Conservation (phyloP, 2,888 invertebrate species). For the Latrodectus elegans region DNA sequence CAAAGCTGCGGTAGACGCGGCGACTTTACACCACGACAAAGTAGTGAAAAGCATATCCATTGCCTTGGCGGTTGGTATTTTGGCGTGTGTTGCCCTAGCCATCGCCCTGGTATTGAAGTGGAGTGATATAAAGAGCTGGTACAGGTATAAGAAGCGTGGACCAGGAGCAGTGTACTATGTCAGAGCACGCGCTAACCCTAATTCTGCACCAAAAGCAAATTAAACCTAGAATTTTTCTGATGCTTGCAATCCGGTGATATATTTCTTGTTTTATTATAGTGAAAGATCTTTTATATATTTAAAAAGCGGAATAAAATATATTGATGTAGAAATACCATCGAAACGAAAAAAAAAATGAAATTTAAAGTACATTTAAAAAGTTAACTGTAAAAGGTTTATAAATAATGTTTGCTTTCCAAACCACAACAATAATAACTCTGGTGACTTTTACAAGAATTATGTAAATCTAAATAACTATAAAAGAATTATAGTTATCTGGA, state of each 20-base stretch:
- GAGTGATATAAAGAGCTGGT: slow-evolving; percentile 57
- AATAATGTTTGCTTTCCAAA: too few species aligned
- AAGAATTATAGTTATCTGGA: too few species aligned
- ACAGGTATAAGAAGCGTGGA: slow-evolving; percentile 31
- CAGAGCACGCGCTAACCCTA: slow-evolving; percentile 55
- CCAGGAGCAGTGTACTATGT: slow-evolving; percentile 68
- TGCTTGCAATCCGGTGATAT: background rate
- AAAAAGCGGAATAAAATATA: too few species aligned
- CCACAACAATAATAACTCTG: too few species aligned
- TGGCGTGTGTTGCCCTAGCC: slow-evolving; percentile 36
- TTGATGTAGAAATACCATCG: too few species aligned
- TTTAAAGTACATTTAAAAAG: too few species aligned
- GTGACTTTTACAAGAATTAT: too few species aligned
- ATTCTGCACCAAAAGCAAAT: background rate
- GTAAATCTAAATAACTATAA: too few species aligned
- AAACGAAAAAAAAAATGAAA: too few species aligned
- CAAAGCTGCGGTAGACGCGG: background rate
- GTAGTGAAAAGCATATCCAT: slow-evolving; percentile 40
- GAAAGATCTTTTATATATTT: too few species aligned
- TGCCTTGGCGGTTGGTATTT: slow-evolving; percentile 24
- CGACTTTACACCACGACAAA: slow-evolving; percentile 14
- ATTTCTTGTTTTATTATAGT: background rate
- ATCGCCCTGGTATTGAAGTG: slow-evolving; percentile 51
- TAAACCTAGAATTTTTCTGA: background rate
- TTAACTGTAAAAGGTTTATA: too few species aligned